Base-by-base conservation (phyloP, 2,888 invertebrate genomes). In the Amphipoea oculea region DNA sequence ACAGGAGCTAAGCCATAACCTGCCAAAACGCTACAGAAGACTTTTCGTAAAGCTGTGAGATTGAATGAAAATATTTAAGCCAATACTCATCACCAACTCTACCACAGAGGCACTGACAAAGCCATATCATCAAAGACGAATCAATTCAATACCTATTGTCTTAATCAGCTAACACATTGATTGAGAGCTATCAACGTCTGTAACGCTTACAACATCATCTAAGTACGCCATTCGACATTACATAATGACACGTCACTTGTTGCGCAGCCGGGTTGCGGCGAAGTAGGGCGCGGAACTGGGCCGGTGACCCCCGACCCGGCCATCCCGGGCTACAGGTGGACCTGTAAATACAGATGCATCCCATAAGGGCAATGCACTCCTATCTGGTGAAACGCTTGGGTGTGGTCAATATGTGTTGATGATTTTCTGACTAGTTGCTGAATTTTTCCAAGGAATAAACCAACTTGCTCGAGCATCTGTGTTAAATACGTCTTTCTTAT, bases 241-340 rank as follows among this genome's bases (percentile, higher is more conserved):
- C 78, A 89, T 86, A 87, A 87, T 78, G 75, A 78, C n/a, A 79
- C 66, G 65, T 90, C 87, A 95, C 95, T 93, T 94, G 95, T 95
- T 95, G 95, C 94, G 85, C 89, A 73, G 69, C 70, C 79, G 67
- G 81, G 65, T 23, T 76, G 48, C 40, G 51, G 86, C 68, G 86
- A 93, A 93, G 80, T 94, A 91, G 94, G 94, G 77, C 94, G 88
- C 89, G 89, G 75, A 93, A 93, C 79, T 92, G 90, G 93, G 95
- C 90, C 94, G 89, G 80, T 90, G 93, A 93, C 93, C 94, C 86
- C 88, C 82, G 85, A 90, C 91, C 87, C 86, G 89, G 86, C 89
- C 90, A 85, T 86, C 84, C 89, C 86, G 82, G 89, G 89, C 88
- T 86, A 89, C 85, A 89, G 90, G 88, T 89, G 86, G 86, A 89